These are phyloP conservation scores for Rhopalosiphum nymphaeae DNA, from an alignment of 2,888 invertebrate genomes.

Conservation along the genomic window DNA sequence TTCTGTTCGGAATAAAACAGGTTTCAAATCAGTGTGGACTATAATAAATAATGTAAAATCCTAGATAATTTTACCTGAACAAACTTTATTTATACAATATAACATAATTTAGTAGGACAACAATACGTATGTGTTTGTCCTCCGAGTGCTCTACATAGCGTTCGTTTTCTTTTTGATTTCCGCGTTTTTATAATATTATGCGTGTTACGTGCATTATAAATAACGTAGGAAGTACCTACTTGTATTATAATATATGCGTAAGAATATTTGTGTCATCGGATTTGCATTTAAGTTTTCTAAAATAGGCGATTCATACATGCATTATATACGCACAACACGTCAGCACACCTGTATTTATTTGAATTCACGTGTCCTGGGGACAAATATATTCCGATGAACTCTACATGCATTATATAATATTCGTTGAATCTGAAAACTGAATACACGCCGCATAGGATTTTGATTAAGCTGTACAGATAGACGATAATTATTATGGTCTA, in stretches of 20 bases:
- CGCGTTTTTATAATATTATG: background rate
- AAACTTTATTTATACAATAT: background rate
- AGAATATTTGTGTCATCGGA: background rate
- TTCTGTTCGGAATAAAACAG: background rate
- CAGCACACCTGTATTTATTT: background rate
- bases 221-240: background rate
- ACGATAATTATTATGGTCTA: background rate
- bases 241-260: background rate
- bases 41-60: background rate
- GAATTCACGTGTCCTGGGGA: background rate
- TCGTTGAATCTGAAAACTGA: background rate
- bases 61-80: background rate
- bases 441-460: background rate
- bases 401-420: background rate
- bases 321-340: slow-evolving; percentile 1
- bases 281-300: background rate
- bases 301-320: background rate
- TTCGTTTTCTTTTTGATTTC: background rate
- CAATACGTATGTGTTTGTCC: background rate
- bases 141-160: background rate
- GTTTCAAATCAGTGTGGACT: background rate
- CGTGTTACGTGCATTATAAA: background rate
- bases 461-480: background rate
- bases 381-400: background rate
- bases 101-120: background rate